These are phyloP conservation scores for Psylliodes chrysocephalus DNA, from an alignment of 2,888 invertebrate species.

Conservation along the genomic window DNA sequence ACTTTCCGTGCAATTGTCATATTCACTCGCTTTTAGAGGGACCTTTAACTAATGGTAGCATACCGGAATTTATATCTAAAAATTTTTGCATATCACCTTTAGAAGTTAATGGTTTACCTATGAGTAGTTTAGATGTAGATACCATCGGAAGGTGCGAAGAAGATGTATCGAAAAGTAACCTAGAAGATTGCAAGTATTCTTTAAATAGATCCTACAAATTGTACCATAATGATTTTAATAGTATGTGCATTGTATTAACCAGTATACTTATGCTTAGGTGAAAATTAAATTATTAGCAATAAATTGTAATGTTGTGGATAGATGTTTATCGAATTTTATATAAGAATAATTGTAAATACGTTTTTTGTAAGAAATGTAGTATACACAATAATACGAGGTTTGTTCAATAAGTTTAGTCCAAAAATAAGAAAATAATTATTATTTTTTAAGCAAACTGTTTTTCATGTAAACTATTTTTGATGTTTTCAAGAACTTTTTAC, in stretches of 20 bases:
- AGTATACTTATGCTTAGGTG: constrained; percentile 48
- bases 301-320: neutral
- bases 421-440: no score
- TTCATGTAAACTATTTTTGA: no score
- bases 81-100: constrained; percentile 89
- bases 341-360: neutral
- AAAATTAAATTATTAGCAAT: constrained; percentile 34
- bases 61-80: constrained; percentile 74
- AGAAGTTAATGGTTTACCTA: constrained; percentile 81
- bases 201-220: constrained; percentile 35
- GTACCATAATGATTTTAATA: constrained; percentile 43
- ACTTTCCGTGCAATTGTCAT: constrained; percentile 89
- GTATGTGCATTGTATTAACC: constrained; percentile 38
- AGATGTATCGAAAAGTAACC: constrained; percentile 72
- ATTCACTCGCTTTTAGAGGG: constrained; percentile 80
- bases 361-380: neutral
- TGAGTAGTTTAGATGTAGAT: constrained; percentile 75
- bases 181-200: constrained; percentile 66
- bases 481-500: no score
- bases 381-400: neutral
- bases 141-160: constrained; percentile 76
- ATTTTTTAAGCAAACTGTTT: no score
- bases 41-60: constrained; percentile 76
- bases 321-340: neutral
- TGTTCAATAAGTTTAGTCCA: no score